Evolutionary conservation across 2,113 vertebrate genomes (phyloP).

Genomic region (Rhabdomys dilectus): DNA sequence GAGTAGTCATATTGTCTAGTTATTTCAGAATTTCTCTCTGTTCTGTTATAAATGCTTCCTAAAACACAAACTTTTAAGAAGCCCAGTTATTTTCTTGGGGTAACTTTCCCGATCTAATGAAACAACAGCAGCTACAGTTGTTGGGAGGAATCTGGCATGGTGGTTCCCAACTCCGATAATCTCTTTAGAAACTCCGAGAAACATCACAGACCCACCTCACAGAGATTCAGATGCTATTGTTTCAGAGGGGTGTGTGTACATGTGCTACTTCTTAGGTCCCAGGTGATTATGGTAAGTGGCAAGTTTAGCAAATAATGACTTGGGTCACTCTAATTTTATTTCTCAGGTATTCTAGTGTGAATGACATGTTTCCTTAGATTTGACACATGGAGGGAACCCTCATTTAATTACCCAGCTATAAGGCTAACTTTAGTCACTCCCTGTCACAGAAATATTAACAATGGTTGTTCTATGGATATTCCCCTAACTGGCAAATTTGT

Average conservation of each 20-base stretch:
- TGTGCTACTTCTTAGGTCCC: background rate
- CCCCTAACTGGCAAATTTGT: background rate
- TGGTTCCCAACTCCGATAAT: background rate
- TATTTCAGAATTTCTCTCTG: background rate
- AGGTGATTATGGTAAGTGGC: background rate
- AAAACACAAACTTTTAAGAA: conserved; percentile 8
- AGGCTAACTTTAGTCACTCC: conserved; percentile 2
- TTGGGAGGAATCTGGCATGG: background rate
- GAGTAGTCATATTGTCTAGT: background rate
- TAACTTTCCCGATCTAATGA: background rate
- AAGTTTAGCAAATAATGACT: background rate
- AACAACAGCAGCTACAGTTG: background rate
- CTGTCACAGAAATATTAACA: conserved; percentile 28
- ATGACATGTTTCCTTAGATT: background rate
- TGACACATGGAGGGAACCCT: background rate
- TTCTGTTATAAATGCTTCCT: background rate
- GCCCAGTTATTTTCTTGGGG: background rate
- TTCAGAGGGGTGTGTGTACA: background rate
- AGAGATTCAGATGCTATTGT: background rate
- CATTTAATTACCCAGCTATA: conserved; percentile 25
- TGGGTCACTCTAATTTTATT: background rate
- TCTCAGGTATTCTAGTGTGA: background rate
- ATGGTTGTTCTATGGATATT: background rate
- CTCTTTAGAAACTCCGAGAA: background rate
- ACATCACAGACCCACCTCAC: background rate